Conservation (phyloP, 2,888 invertebrate genomes). For the Macroteleia sp. region DNA sequence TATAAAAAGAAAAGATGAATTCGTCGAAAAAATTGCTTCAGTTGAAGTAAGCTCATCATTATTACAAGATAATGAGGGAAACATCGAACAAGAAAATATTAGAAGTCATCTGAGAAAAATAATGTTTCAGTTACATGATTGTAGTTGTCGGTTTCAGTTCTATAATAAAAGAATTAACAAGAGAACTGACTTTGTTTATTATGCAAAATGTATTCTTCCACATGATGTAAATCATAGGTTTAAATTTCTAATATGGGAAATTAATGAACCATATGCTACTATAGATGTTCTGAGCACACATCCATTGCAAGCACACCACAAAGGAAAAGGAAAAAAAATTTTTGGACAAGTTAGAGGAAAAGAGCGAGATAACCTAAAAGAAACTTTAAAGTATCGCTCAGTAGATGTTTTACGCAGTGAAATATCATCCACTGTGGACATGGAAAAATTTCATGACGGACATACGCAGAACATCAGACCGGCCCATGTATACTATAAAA, state of each 20-base stretch:
- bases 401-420: too few relatives aligned
- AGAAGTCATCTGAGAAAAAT: background rate
- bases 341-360: constrained; percentile 10
- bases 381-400: too few relatives aligned
- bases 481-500: constrained; percentile 19
- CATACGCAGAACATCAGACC: background rate
- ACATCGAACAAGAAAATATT: background rate
- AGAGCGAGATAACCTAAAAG: too few relatives aligned
- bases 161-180: too few relatives aligned
- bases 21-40: too few relatives aligned
- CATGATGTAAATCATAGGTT: too few relatives aligned
- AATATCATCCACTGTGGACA: constrained; percentile 5
- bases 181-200: background rate
- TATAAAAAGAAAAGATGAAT: too few relatives aligned
- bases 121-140: background rate
- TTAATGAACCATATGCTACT: background rate
- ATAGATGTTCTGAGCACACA: constrained; percentile 3
- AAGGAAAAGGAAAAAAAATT: background rate
- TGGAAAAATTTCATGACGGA: constrained; percentile 33
- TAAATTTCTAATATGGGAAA: too few relatives aligned
- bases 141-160: constrained; percentile 2
- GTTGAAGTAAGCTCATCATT: too few relatives aligned
- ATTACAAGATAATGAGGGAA: too few relatives aligned
- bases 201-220: constrained; percentile 4
- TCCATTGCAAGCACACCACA: background rate